These are phyloP conservation scores for Girardia tigrina DNA, from an alignment of 2,888 invertebrate species.

Conservation along the genomic window DNA sequence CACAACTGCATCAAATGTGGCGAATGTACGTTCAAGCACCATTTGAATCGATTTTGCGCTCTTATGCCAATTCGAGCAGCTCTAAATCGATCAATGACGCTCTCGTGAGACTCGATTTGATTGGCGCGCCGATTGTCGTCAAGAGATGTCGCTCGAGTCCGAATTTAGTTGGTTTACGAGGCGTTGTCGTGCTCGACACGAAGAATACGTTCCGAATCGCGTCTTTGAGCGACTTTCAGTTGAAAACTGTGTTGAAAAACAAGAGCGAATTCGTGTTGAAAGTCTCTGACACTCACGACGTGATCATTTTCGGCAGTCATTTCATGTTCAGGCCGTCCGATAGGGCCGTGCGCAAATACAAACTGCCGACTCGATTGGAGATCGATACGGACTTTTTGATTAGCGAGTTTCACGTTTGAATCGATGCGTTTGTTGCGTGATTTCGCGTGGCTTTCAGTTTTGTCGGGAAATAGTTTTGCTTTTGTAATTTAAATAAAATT, in stretches of 20 bases:
- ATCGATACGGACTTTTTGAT: neutral
- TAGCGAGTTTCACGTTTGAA: neutral
- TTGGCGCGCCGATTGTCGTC: neutral
- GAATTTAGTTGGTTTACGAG: neutral
- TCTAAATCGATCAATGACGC: neutral
- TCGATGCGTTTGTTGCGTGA: too few relatives aligned
- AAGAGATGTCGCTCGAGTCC: neutral
- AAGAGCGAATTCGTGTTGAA: neutral
- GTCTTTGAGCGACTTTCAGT: neutral
- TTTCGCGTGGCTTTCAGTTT: too few relatives aligned
- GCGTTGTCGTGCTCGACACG: neutral
- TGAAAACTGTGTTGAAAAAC: slow-evolving; percentile 4
- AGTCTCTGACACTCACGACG: neutral
- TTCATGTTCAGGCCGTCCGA: neutral
- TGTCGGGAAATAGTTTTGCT: too few relatives aligned
- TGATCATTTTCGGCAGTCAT: neutral
- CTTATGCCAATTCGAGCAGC: neutral
- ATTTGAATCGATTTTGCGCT: neutral
- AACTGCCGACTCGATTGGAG: neutral
- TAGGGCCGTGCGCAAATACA: neutral
- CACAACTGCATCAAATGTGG: neutral
- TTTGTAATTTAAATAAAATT: too few relatives aligned
- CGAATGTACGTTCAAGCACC: neutral
- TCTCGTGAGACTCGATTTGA: neutral
- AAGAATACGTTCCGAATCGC: neutral